These are phyloP conservation scores for Magallana nippona DNA, from an alignment of 2,888 invertebrate species.

Conservation along the genomic window DNA sequence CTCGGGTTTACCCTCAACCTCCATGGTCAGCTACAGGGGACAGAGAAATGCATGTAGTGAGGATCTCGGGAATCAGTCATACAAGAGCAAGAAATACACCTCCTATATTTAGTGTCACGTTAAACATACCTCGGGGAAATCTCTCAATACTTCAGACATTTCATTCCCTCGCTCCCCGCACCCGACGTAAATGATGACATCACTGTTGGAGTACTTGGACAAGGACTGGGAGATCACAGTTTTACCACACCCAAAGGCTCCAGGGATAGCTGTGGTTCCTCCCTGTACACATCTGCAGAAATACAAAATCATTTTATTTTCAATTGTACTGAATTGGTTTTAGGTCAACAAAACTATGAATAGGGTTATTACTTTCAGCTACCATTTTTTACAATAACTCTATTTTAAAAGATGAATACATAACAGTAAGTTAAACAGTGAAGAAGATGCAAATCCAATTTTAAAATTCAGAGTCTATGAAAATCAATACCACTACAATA, in stretches of 20 bases:
- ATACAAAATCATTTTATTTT: neutral
- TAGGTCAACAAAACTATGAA: neutral
- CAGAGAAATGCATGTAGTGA: neutral
- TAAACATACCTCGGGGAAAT: conserved; percentile 92
- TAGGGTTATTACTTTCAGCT: no score
- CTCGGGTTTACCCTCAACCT: conserved; percentile 94
- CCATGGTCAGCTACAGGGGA: conserved; percentile 87
- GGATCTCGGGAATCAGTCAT: neutral
- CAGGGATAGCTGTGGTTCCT: conserved; percentile 99
- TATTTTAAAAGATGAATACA: no score
- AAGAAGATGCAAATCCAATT: no score
- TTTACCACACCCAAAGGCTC: conserved; percentile 99
- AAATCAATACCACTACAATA: no score
- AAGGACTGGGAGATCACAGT: conserved; percentile 99
- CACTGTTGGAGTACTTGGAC: conserved; percentile 99
- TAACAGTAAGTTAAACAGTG: no score
- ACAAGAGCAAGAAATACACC: neutral
- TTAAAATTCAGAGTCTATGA: no score
- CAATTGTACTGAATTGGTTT: neutral
- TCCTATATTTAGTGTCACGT: no score
- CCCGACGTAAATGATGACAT: conserved; percentile 99
- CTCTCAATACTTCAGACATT: conserved; percentile 99
- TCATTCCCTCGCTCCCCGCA: conserved; percentile 99
- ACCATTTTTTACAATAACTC: no score
- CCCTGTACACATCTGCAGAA: conserved; percentile 93